Conservation (phyloP, 1,140 invertebrate species). For the Aporrectodea caliginosa region DNA sequence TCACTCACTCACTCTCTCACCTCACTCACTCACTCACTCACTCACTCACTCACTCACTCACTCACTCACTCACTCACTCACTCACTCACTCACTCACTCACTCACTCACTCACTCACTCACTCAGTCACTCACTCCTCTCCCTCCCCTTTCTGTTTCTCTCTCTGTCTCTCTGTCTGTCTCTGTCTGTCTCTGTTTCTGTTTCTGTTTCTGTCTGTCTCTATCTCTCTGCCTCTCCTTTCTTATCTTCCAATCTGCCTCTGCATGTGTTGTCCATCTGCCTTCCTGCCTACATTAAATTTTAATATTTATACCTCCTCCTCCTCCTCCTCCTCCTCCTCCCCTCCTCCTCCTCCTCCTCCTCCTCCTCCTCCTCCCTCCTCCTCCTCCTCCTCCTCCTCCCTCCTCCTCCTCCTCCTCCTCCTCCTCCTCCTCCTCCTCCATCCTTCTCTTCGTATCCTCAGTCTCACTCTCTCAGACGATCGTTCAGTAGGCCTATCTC, state of each 20-base stretch:
- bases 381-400: slow-evolving; percentile 9
- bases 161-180: too few relatives aligned
- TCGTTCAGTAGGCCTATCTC: too few relatives aligned
- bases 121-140: neutral
- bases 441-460: too few relatives aligned
- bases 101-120: slow-evolving; percentile 1
- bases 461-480: neutral
- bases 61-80: slow-evolving; percentile 19
- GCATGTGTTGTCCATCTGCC: too few relatives aligned
- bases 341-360: slow-evolving; percentile 9
- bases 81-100: slow-evolving; percentile 16
- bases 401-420: slow-evolving; percentile 9
- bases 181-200: too few relatives aligned
- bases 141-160: too few relatives aligned
- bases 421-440: too few relatives aligned
- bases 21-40: slow-evolving; percentile 19
- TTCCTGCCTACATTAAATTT: too few relatives aligned
- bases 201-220: too few relatives aligned
- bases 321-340: slow-evolving; percentile 9
- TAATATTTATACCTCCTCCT: too few relatives aligned
- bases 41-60: slow-evolving; percentile 16
- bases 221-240: too few relatives aligned
- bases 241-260: too few relatives aligned
- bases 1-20: slow-evolving; percentile 15
- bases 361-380: slow-evolving; percentile 9